Conservation (phyloP, 2,797 vertebrate genomes). For the Notolabrus celidotus region DNA sequence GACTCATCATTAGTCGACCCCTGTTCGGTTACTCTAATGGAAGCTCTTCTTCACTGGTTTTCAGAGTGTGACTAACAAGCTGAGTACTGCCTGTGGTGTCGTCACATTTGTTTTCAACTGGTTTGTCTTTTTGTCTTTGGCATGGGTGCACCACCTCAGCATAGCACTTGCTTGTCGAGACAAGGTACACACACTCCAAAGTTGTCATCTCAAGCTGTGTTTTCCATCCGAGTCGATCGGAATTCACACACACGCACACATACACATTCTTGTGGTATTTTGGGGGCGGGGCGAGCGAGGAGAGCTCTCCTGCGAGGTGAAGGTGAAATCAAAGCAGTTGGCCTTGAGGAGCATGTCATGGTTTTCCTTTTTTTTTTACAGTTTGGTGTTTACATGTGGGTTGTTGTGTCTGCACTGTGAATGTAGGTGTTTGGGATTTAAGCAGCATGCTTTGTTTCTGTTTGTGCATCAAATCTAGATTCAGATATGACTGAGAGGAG, state of each 20-base stretch:
- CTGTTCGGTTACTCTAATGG: constrained; percentile 55
- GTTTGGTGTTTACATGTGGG: constrained; percentile 26
- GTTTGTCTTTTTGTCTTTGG: constrained; percentile 49
- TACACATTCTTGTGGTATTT: constrained; percentile 72
- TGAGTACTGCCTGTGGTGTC: constrained; percentile 55
- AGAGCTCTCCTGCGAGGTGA: constrained; percentile 36
- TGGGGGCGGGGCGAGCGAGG: constrained; percentile 49
- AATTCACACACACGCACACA: constrained; percentile 36
- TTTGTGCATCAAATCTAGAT: constrained; percentile 22
- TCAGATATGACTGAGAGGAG: background rate
- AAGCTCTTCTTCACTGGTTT: constrained; percentile 68
- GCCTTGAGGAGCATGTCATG: constrained; percentile 57
- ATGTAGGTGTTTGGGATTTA: constrained; percentile 23
- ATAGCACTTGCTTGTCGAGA: constrained; percentile 70
- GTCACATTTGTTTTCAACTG: constrained; percentile 14
- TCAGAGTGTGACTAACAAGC: constrained; percentile 76
- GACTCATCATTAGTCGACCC: background rate
- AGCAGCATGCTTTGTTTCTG: constrained; percentile 41
- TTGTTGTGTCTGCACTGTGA: constrained; percentile 32
- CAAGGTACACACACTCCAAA: constrained; percentile 45
- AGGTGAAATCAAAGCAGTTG: constrained; percentile 72
- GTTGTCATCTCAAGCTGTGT: constrained; percentile 40
- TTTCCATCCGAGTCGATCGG: constrained; percentile 39
- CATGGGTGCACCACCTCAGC: constrained; percentile 68
- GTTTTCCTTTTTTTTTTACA: constrained; percentile 9